Percentiles rank a stretch among this genome's conserved stretches.
Evolutionary conservation across 2,113 vertebrate genomes (phyloP).

Genomic region (Silurus glanis): DNA sequence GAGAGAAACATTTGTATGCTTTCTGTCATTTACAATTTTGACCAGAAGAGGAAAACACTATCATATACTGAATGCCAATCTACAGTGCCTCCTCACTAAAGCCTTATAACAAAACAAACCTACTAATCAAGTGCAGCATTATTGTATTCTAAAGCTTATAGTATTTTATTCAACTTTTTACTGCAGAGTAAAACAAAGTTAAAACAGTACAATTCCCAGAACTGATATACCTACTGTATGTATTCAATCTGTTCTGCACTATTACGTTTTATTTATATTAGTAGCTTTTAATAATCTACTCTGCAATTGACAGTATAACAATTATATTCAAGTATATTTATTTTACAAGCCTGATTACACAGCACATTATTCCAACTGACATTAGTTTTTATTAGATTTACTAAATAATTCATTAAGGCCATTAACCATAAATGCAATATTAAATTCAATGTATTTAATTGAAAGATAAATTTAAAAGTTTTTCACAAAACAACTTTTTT

Average conservation of each 20-base stretch:
- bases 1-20: neutral
- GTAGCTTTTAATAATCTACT: neutral
- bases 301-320: neutral
- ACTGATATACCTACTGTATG: neutral
- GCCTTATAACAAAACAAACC: neutral
- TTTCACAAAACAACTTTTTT: neutral
- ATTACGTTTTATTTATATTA: neutral
- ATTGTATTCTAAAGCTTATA: neutral
- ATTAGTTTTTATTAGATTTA: neutral
- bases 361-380: neutral
- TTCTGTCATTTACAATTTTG: conserved; percentile 36
- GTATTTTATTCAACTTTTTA: neutral
- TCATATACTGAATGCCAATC: neutral
- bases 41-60: conserved; percentile 47
- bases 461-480: neutral
- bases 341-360: neutral
- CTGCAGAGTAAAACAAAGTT: neutral
- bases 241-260: neutral
- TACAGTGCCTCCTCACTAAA: neutral
- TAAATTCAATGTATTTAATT: neutral
- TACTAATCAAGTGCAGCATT: neutral
- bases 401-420: neutral
- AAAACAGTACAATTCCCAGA: neutral
- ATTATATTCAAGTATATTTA: neutral
- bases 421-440: neutral